Evolutionary conservation across 2,888 invertebrate genomes (phyloP).

Genomic region (Lutraria lutraria): DNA sequence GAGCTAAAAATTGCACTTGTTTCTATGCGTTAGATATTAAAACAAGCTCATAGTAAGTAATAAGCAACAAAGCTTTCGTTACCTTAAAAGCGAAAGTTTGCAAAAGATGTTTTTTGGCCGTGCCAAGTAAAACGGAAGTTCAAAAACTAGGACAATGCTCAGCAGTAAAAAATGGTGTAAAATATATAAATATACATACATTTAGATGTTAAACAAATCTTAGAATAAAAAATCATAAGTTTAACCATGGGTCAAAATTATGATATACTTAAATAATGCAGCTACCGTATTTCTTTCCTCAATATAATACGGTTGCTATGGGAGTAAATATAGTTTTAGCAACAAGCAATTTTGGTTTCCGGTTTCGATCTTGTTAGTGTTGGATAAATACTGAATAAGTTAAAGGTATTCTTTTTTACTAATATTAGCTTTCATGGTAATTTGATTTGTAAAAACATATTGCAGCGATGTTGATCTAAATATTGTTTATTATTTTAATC

Average conservation of each 20-base stretch:
- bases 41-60: too few species aligned
- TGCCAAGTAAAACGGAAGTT: too few species aligned
- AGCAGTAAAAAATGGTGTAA: neutral
- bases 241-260: neutral
- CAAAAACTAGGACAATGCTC: neutral
- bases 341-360: constrained; percentile 63
- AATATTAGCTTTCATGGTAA: too few species aligned
- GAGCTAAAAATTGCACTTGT: too few species aligned
- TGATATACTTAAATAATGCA: neutral
- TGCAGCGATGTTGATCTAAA: neutral
- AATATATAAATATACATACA: neutral
- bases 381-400: neutral
- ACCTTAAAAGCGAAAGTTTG: too few species aligned
- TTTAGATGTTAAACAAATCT: neutral
- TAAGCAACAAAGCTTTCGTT: too few species aligned
- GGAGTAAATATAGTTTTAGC: constrained; percentile 46
- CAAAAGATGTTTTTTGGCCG: too few species aligned
- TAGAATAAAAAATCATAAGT: neutral
- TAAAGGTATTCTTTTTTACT: constrained; percentile 1
- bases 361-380: constrained; percentile 46
- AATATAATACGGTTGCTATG: constrained; percentile 22
- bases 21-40: too few species aligned
- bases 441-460: too few species aligned
- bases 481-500: neutral
- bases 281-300: neutral